Percentiles rank a stretch among this genome's conserved stretches.
These are phyloP conservation scores for Dendrolimus punctatus DNA, from an alignment of 1,140 invertebrate genomes.

Conservation along the genomic window DNA sequence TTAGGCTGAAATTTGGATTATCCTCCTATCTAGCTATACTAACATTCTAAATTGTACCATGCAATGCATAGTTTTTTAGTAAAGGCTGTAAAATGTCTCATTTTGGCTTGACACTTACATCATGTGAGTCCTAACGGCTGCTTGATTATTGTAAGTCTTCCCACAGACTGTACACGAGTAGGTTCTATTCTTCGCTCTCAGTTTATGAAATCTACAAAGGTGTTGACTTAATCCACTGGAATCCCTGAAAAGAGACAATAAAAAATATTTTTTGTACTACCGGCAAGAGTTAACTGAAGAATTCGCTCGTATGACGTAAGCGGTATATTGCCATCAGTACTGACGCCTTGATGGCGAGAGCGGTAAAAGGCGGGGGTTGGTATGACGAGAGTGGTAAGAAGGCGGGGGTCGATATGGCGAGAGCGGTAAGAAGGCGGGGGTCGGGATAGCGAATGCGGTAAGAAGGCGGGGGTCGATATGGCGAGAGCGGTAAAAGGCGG, in stretches of 20 bases:
- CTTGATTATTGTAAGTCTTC: constrained; percentile 28
- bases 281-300: too few relatives aligned
- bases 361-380: constrained; percentile 12
- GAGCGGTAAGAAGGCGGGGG: constrained; percentile 13
- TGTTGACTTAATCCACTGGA: constrained; percentile 39
- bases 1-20: too few relatives aligned
- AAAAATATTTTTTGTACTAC: not conserved
- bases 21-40: too few relatives aligned
- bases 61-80: too few relatives aligned
- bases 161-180: constrained; percentile 40
- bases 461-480: constrained; percentile 8
- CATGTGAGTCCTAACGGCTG: constrained; percentile 44
- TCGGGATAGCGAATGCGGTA: constrained; percentile 5
- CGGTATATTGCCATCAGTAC: too few relatives aligned
- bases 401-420: constrained; percentile 5
- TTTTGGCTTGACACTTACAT: constrained; percentile 26
- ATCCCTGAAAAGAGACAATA: constrained; percentile 21
- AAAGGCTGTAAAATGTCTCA: too few relatives aligned
- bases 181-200: constrained; percentile 17
- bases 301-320: too few relatives aligned
- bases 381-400: constrained; percentile 6
- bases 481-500: constrained; percentile 8
- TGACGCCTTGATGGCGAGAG: not conserved
- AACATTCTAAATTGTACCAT: too few relatives aligned
- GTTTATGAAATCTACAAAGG: constrained; percentile 33